Evolutionary conservation across 2,113 vertebrate genomes (phyloP).

Genomic region (Azemiops feae): DNA sequence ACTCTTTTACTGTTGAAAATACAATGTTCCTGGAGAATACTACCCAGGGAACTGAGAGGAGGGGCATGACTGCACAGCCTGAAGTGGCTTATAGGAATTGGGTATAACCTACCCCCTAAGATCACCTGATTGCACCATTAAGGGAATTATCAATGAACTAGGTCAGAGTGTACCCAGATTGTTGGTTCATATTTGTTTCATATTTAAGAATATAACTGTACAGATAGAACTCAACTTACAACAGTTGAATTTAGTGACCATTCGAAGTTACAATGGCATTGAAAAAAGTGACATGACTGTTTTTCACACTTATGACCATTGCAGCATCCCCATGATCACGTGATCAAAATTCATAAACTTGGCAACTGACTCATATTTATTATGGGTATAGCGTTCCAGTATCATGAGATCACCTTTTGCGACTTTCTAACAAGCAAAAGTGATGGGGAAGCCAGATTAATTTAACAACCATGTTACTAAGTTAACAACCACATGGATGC

Average conservation of each 20-base stretch:
- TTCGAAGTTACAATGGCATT: neutral
- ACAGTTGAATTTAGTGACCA: neutral
- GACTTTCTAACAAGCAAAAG: neutral
- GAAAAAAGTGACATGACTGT: neutral
- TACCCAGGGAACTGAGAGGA: neutral
- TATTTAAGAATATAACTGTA: too few relatives aligned
- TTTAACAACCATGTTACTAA: neutral
- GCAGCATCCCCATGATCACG: neutral
- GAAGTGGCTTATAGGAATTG: too few relatives aligned
- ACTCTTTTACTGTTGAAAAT: neutral
- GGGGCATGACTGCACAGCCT: neutral
- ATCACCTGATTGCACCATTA: too few relatives aligned
- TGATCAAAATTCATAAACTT: neutral
- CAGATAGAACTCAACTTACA: neutral
- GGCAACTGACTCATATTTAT: neutral
- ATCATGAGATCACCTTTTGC: neutral
- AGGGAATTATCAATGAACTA: too few relatives aligned
- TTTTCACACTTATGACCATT: neutral
- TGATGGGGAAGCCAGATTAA: neutral
- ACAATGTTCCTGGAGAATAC: neutral
- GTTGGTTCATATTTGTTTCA: too few relatives aligned
- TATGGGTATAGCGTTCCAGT: neutral
- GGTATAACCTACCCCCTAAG: too few relatives aligned
- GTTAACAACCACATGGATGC: neutral
- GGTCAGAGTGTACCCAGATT: too few relatives aligned